Conservation (phyloP, 2,113 vertebrate species). For the Serinus canaria region DNA sequence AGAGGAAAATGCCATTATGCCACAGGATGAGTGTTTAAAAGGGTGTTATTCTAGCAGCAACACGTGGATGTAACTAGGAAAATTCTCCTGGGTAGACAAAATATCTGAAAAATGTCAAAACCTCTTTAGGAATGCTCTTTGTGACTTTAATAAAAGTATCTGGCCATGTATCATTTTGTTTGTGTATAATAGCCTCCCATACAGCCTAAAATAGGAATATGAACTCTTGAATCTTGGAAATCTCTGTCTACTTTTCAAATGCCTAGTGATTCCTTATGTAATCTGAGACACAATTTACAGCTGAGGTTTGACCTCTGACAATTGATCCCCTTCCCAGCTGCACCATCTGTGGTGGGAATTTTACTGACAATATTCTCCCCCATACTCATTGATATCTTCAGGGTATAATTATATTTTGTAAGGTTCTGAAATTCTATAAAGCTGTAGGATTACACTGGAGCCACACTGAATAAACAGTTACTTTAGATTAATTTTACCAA, state of each 20-base stretch:
- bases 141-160: background rate
- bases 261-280: background rate
- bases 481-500: slow-evolving; percentile 45
- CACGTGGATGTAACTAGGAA: background rate
- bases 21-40: background rate
- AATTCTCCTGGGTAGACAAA: background rate
- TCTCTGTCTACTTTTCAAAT: background rate
- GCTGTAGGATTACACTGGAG: background rate
- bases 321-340: background rate
- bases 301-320: background rate
- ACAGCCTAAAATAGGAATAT: background rate
- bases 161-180: background rate
- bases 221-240: background rate
- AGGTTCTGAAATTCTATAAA: background rate
- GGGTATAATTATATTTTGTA: background rate
- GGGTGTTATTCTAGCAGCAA: background rate
- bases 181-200: background rate
- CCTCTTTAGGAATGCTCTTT: background rate
- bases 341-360: background rate
- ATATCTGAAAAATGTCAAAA: background rate
- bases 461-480: background rate
- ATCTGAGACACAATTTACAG: background rate
- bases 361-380: background rate
- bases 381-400: background rate
- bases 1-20: background rate